Evolutionary conservation across 2,113 vertebrate genomes (phyloP), one percentile per base, ranked within the genome.

Genomic region (Proterorhinus semilunaris): DNA sequence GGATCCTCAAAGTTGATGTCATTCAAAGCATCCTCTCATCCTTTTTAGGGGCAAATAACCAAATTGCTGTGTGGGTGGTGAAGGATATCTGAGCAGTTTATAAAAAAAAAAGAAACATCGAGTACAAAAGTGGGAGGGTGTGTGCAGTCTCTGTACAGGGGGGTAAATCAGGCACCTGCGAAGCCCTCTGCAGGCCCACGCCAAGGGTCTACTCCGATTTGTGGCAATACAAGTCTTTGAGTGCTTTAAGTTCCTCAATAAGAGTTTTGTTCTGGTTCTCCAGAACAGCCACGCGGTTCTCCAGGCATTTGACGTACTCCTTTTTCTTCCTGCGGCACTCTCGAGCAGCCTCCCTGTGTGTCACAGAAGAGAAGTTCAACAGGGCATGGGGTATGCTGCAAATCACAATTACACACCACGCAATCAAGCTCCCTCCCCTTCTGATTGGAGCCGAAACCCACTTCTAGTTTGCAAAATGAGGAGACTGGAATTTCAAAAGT

Each of bases 231-330:
- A 99, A 95, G 95, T 99, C 98, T 92, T 99, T 99, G 93, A 99
- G 98, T 92, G 98, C 96, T 95, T 99, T 99, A 55, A 99, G 95
- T 90, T 99, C 98, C 92, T 99, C 98, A 53, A 99, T 99, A 82
- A 99, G 93, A 89, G 98, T 99, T 93, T 99, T 99, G 94, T 99
- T 99, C 94, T 99, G 98, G 92, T 99, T 99, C 89, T 99, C 98
- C 92, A 99, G 93, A 83, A 99, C 98, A 11, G 98, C 98, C 86
- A 99, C 97, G 57, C 98, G 94, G 92, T 99, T 99, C 91, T 99
- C 98, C 93, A 99, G 91, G 94, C 98, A 99, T 87, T 99, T 99
- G 76, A 99, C 98, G 47, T 99, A 99, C 79, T 99, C 98, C 85
- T 99, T 99, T 87, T 99, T 99, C 95, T 99, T 99, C 81, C 96